Evolutionary conservation across 1,140 invertebrate genomes (phyloP).

Genomic region (Carposina sasakii): DNA sequence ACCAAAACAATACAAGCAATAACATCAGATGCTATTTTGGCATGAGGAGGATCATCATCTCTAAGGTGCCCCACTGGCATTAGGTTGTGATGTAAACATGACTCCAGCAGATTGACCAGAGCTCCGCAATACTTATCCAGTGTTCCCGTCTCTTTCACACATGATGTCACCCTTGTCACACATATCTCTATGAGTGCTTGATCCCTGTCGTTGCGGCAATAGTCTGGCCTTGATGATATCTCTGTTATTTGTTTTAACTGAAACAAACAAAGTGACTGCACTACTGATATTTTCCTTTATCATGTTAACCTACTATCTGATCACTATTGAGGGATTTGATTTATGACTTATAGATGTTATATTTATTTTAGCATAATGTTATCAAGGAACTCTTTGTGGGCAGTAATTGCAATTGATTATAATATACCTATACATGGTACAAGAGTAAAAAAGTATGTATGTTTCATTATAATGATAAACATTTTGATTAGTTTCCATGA

Average conservation of each 20-base stretch:
- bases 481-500: too few relatives aligned
- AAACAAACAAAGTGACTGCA: too few relatives aligned
- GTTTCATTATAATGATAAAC: too few relatives aligned
- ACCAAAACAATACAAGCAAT: conserved; percentile 95
- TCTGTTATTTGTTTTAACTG: conserved; percentile 83
- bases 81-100: conserved; percentile 90
- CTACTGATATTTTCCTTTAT: too few relatives aligned
- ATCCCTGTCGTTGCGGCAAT: conserved; percentile 89
- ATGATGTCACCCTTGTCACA: conserved; percentile 89
- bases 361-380: too few relatives aligned
- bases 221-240: conserved; percentile 86
- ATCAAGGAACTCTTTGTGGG: too few relatives aligned
- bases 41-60: conserved; percentile 93
- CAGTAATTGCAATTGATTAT: too few relatives aligned
- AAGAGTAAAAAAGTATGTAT: too few relatives aligned
- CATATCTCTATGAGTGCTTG: conserved; percentile 96
- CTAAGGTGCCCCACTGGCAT: conserved; percentile 78
- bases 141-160: conserved; percentile 90
- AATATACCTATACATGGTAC: too few relatives aligned
- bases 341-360: too few relatives aligned
- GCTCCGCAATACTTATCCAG: conserved; percentile 89
- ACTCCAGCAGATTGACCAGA: conserved; percentile 87
- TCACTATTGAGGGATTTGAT: too few relatives aligned
- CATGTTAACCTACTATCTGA: too few relatives aligned
- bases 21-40: conserved; percentile 95